Evolutionary conservation across 2,797 vertebrate species (phyloP).

Genomic region (Taenioides sp.): DNA sequence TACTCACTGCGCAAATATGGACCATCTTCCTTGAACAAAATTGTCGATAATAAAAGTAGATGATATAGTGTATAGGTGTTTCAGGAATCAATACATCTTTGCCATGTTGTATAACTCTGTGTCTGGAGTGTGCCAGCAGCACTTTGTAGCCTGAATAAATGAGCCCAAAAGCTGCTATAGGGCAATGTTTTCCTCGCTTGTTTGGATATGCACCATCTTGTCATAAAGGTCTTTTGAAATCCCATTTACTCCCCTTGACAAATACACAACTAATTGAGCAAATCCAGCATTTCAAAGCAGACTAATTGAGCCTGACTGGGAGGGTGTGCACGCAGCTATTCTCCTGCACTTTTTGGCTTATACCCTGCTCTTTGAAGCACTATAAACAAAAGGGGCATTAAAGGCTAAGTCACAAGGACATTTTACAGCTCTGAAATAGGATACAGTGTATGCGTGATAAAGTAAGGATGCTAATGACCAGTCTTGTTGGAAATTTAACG

Average conservation of each 20-base stretch:
- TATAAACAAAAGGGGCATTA: slow-evolving; percentile 34
- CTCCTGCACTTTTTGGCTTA: slow-evolving; percentile 21
- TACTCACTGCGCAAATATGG: slow-evolving; percentile 39
- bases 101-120: slow-evolving; percentile 29
- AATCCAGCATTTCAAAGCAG: slow-evolving; percentile 57
- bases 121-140: slow-evolving; percentile 26
- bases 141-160: slow-evolving; percentile 46
- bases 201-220: slow-evolving; percentile 31
- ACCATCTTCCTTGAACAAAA: slow-evolving; percentile 53
- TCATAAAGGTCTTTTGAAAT: slow-evolving; percentile 55
- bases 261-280: slow-evolving; percentile 49
- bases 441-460: slow-evolving; percentile 7
- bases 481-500: slow-evolving; percentile 49
- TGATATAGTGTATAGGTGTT: slow-evolving; percentile 57
- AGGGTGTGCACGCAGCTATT: slow-evolving; percentile 33
- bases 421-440: not conserved
- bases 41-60: slow-evolving; percentile 55
- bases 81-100: slow-evolving; percentile 44
- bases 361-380: slow-evolving; percentile 32
- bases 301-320: slow-evolving; percentile 51
- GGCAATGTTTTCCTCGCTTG: slow-evolving; percentile 24
- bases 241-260: slow-evolving; percentile 50
- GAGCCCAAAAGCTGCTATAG: slow-evolving; percentile 39
- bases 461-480: slow-evolving; percentile 27
- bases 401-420: slow-evolving; percentile 25